Percentiles rank a stretch among this genome's conserved stretches.
Conservation (phyloP, 2,888 invertebrate genomes). For the Stegophylla sp. region DNA sequence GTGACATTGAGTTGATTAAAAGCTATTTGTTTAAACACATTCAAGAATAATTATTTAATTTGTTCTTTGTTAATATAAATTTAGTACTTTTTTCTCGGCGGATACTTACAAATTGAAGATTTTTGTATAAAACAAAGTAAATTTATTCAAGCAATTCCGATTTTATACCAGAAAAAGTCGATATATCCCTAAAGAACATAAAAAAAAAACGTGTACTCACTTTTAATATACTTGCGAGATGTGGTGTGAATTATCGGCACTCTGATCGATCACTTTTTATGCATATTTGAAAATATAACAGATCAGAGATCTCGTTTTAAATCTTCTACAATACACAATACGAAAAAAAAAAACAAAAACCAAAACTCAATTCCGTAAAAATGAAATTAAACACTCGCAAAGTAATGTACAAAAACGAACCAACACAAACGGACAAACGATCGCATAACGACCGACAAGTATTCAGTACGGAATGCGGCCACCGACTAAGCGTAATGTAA, state of each 20-base stretch:
- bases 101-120: no score
- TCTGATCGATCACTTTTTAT: constrained; percentile 12
- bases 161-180: no score
- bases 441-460: not conserved
- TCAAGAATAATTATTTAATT: no score
- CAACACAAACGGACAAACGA: not conserved
- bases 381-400: not conserved
- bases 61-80: no score
- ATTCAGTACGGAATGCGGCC: constrained; percentile 52
- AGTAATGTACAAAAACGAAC: not conserved
- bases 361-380: not conserved
- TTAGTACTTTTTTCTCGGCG: no score
- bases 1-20: not conserved
- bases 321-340: not conserved
- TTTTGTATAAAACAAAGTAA: no score
- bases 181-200: no score
- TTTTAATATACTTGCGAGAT: not conserved
- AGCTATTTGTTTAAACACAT: not conserved
- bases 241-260: not conserved
- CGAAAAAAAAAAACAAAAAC: not conserved
- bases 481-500: constrained; percentile 36
- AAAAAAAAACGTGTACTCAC: constrained; percentile 17
- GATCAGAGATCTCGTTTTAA: no score
- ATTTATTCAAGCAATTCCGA: no score
- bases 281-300: not conserved